Base-by-base conservation (phyloP, 1,140 invertebrate species). In the Cotesia chilonis region DNA sequence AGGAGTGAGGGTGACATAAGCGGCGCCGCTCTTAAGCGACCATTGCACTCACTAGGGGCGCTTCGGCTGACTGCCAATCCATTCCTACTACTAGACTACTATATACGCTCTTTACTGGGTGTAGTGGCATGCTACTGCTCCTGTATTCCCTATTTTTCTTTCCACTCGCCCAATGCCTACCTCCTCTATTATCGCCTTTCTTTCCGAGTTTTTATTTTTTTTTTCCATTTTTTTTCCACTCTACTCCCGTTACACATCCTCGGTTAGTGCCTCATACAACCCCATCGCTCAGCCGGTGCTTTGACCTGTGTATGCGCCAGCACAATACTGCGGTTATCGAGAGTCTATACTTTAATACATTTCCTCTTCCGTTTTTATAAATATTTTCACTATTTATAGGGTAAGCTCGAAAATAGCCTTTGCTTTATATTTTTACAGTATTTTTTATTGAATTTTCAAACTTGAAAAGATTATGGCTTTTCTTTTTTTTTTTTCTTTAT, bases 11-110 rank as follows among this genome's bases (percentile, higher is more conserved):
- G 70, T 71, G 75, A 71, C 74, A 76, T 76, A 78, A 78, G 74
- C 74, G 78, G 77, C 78, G 77, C 77, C 76, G 76, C 76, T 78
- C 78, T 80, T 78, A 80, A 78, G 79, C 79, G 79, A 76, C 76
- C 79, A 73, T 77, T 78, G 79, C 79, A 76, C 78, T 75, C 77
- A 70, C 68, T 73, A 75, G 74, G 74, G 72, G 74, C 74, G 59
- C 59, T 38, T 54, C 69, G 73, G 73, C 75, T 75, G 70, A 66
- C 74, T 76, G 77, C 73, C 75, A 74, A 76, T 77, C 74, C 72
- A 74, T 68, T 70, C n/a, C 38, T 35, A n/a, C 41, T 47, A 47
- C 41, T 47, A 47, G 2, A 47, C 41, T 47, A 47, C 41, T 47
- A 47, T 10, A 2, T 47, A 10, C 41, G 5, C 7, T 47, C 6